Base-by-base conservation (phyloP, 2,797 vertebrate species). In the Rhyacichthys aspro region DNA sequence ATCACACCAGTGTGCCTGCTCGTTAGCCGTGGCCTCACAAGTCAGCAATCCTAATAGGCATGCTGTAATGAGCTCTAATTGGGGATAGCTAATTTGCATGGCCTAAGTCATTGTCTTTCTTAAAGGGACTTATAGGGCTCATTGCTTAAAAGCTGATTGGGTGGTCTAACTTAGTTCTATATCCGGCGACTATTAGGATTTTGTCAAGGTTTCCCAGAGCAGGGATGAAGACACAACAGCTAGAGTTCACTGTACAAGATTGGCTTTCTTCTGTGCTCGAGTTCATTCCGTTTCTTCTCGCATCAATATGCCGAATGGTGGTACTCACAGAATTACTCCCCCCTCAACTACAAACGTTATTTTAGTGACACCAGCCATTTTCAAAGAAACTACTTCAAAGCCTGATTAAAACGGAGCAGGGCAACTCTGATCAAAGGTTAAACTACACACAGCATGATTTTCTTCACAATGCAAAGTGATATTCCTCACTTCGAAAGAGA, bases 21-120 rank as follows among this genome's bases (percentile, higher is more conserved):
- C 50, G 81, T 86, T 80, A 88, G 70, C 82, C 59, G 43, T 83
- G 81, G 74, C 74, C 76, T 88, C 78, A 74, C 65, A 81, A 87
- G 82, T 88, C 84, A 54, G 80, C 61, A 43, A 75, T 78, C 75
- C 82, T 90, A 89, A 90, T 86, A 82, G 74, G 70, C 88, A 82
- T 89, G 83, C 81, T 83, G 73, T 90, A 90, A 92, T 91, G 83
- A 90, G 83, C 72, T 76, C 73, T 89, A 90, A 90, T 90, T 90
- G 85, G 79, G 83, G 79, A 79, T 72, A 61, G 79, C 53, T 81
- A 69, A 87, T 90, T 88, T 86, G 74, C 81, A 75, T 81, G 75
- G 83, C 71, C 79, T 49, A 60, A 79, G 62, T 67, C 78, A 72
- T 87, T 83, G 86, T 85, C 70, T 79, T 70, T 75, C 64, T 81